Percentiles rank a stretch among this genome's conserved stretches.
These are phyloP conservation scores for Stegostoma tigrinum DNA, from an alignment of 2,113 vertebrate genomes.

Conservation along the genomic window DNA sequence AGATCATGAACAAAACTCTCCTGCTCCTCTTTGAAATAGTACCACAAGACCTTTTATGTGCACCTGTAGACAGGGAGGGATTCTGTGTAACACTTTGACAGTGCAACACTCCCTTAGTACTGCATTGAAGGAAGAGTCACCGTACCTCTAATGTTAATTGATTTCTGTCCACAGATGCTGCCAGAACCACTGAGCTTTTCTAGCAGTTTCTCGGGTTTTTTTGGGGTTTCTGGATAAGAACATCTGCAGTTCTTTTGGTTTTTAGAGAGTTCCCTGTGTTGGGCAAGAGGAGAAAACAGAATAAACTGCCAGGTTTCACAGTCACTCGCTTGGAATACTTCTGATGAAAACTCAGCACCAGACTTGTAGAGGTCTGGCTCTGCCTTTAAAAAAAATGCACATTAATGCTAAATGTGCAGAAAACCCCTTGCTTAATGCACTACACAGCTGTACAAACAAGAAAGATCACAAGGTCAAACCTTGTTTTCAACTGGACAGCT, in stretches of 20 bases:
- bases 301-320: background rate
- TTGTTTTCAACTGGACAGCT: background rate
- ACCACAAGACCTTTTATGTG: background rate
- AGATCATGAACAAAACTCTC: background rate
- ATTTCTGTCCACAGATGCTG: too few relatives aligned
- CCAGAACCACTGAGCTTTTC: background rate
- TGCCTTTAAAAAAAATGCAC: background rate
- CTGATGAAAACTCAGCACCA: background rate
- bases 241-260: too few relatives aligned
- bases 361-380: background rate
- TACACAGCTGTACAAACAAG: background rate
- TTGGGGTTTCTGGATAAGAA: too few relatives aligned
- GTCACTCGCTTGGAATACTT: background rate
- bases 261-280: background rate
- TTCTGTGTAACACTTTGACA: background rate
- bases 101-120: background rate
- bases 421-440: background rate
- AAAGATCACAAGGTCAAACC: background rate
- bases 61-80: background rate
- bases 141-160: too few relatives aligned
- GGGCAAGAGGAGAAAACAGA: background rate
- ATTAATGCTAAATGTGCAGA: too few relatives aligned
- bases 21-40: background rate
- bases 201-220: background rate
- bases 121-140: background rate